Conservation (phyloP, 2,888 invertebrate species). For the Apamea monoglypha region DNA sequence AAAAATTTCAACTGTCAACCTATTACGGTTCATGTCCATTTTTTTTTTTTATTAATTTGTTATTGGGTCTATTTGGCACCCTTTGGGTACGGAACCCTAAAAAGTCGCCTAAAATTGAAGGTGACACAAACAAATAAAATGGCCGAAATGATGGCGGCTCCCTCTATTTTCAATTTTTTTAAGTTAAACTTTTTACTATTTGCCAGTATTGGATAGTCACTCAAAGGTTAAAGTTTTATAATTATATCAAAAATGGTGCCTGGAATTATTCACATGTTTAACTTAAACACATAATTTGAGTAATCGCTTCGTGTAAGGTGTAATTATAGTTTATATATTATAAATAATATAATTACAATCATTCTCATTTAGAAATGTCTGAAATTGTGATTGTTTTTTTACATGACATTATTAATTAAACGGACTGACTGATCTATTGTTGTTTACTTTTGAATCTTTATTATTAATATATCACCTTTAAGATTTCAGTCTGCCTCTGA, state of each 20-base stretch:
- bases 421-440: constrained; percentile 81
- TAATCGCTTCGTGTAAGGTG: constrained; percentile 65
- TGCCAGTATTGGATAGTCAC: constrained; percentile 45
- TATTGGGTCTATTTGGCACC: no score
- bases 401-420: constrained; percentile 89
- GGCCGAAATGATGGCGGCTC: neutral
- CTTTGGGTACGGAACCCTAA: neutral
- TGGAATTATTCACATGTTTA: constrained; percentile 65
- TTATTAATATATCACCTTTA: no score
- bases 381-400: constrained; percentile 78
- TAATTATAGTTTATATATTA: constrained; percentile 62
- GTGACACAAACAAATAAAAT: neutral
- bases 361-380: constrained; percentile 67
- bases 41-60: no score
- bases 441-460: constrained; percentile 59
- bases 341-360: constrained; percentile 67
- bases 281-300: constrained; percentile 61
- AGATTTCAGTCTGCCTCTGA: no score
- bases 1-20: no score
- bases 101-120: neutral
- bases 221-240: constrained; percentile 50
- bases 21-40: no score
- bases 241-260: constrained; percentile 75
- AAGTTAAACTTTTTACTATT: neutral
- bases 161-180: neutral